Base-by-base conservation (phyloP, 2,113 vertebrate species). In the Solea solea region DNA sequence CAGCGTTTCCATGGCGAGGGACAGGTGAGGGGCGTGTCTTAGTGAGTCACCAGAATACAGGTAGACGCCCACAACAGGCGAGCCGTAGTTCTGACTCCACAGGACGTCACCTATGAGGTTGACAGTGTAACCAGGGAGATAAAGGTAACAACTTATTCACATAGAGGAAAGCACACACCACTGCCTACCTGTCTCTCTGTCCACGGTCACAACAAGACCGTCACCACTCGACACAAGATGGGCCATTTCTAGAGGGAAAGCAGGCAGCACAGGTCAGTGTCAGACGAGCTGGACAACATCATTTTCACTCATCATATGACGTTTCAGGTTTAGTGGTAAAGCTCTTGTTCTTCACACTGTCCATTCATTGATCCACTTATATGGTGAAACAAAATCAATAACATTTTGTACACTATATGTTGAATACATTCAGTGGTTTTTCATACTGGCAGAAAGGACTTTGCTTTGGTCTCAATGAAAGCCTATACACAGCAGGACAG, bases 11-110 rank as follows among this genome's bases (percentile, higher is more conserved):
- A 93, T 91, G 78, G 96, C 97, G 41, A 99, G 86, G 0, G 96
- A 97, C 83, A 97, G 93, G 82, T 97, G 97, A 2, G 95, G 95
- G 5, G 96, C 81, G 5, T 96, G 95, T 46, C 84, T 94, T 46
- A 99, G 91, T 16, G 95, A 94, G 72, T 98, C 96, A 60, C 96
- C 95, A 14, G 95, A 93, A 94, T 97, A 99, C 64, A 95, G 52
- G 49, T 98, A 99, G 62, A 99, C 86, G 2, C 95, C 96, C 0
- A 94, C 94, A 54, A 99, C 97, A 0, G 98, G 97, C 0, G 96
- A 95, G 0, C 95, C 97, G 0, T 97, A 95, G 87, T 98, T 97
- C 83, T 97, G 97, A 0, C 94, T 97, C 98, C 98, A 99, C 64
- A 97, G 89, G 15, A 99, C 94, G 0, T 93, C 91, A 2, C 98